A percentile compares a stretch with the other conserved stretches of the same genome.
These are phyloP conservation scores for Drosophila anceps DNA, from an alignment of 2,888 invertebrate species.

Conservation along the genomic window DNA sequence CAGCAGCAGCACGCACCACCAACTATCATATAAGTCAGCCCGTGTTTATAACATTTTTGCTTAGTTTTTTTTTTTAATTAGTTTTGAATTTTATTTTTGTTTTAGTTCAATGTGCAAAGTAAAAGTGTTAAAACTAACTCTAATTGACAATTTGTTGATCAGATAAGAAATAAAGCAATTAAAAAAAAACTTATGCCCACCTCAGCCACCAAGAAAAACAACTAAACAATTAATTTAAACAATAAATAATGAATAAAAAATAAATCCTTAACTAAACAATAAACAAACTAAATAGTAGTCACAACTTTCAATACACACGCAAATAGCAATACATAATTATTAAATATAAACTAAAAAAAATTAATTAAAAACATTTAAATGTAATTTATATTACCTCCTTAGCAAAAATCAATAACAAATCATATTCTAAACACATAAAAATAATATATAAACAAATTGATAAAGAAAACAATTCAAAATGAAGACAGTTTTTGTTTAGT, in stretches of 20 bases:
- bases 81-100: slow-evolving; percentile 71
- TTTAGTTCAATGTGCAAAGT: slow-evolving; percentile 79
- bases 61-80: slow-evolving; percentile 37
- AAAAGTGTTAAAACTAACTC: slow-evolving; percentile 54
- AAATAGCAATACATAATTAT: slow-evolving; percentile 56
- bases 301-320: slow-evolving; percentile 55
- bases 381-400: slow-evolving; percentile 83
- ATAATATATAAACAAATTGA: slow-evolving; percentile 43
- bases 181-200: slow-evolving; percentile 73
- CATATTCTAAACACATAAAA: slow-evolving; percentile 28
- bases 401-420: slow-evolving; percentile 80
- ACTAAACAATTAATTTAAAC: slow-evolving; percentile 17
- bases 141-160: slow-evolving; percentile 45
- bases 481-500: slow-evolving; percentile 70
- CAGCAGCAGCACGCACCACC: slow-evolving; percentile 64
- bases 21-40: slow-evolving; percentile 76
- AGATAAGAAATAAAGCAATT: slow-evolving; percentile 16
- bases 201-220: slow-evolving; percentile 78
- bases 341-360: slow-evolving; percentile 34
- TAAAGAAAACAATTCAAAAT: slow-evolving; percentile 34
- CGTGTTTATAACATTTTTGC: slow-evolving; percentile 59
- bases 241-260: slow-evolving; percentile 32
- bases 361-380: slow-evolving; percentile 62
- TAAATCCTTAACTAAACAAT: slow-evolving; percentile 33
- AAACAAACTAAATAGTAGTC: slow-evolving; percentile 65